Evolutionary conservation across 2,797 vertebrate genomes (phyloP).

Genomic region (Centropyge bicolor): DNA sequence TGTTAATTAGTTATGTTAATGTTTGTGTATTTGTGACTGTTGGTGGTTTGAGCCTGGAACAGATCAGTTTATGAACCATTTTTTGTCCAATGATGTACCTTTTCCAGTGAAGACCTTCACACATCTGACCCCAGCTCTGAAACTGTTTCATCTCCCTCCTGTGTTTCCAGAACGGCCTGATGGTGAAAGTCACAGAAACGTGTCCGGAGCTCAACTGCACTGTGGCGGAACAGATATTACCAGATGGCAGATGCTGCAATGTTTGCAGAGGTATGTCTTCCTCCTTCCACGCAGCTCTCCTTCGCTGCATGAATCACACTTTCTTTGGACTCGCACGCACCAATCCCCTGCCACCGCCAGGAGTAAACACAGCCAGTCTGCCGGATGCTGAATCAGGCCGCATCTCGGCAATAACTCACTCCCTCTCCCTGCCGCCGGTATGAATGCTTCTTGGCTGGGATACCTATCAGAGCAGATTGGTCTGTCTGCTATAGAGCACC

Average conservation of each 20-base stretch:
- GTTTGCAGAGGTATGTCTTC: constrained; percentile 92
- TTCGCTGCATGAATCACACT: constrained; percentile 10
- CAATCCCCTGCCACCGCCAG: neutral
- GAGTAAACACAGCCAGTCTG: constrained; percentile 35
- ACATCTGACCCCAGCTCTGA: neutral
- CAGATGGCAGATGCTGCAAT: constrained; percentile 93
- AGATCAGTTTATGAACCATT: neutral
- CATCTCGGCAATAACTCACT: constrained; percentile 33
- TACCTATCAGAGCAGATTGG: constrained; percentile 67
- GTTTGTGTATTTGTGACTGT: too few species aligned
- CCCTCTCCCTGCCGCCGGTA: constrained; percentile 24
- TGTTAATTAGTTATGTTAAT: too few species aligned
- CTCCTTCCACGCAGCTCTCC: neutral
- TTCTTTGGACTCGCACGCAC: constrained; percentile 14
- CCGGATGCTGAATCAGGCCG: constrained; percentile 43
- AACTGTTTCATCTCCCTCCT: constrained; percentile 4
- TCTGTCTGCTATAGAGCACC: constrained; percentile 60
- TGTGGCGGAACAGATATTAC: constrained; percentile 88
- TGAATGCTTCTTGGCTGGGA: constrained; percentile 51
- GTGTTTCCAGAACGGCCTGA: constrained; percentile 89
- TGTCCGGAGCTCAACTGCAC: constrained; percentile 94
- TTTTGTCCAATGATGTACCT: neutral
- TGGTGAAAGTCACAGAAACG: constrained; percentile 90
- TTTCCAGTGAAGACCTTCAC: constrained; percentile 11
- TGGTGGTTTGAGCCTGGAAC: neutral